These are phyloP conservation scores for Thelohanellus kitauei DNA, from an alignment of 30 jellyfish, hydroid and myxozoan genomes.

Conservation along the genomic window DNA sequence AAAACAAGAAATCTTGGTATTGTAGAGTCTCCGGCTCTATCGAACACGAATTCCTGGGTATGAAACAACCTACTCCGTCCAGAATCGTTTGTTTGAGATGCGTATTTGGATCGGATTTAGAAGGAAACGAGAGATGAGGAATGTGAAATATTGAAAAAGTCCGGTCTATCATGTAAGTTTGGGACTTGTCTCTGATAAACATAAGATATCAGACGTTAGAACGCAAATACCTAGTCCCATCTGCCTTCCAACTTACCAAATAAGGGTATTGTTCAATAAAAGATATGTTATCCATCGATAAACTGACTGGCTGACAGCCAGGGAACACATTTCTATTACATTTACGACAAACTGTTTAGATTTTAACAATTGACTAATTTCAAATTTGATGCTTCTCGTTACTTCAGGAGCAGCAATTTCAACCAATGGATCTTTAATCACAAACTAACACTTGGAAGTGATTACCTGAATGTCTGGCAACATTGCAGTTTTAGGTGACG, in stretches of 20 bases:
- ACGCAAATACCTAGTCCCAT: constrained; percentile 74
- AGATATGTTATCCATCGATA: constrained; percentile 25
- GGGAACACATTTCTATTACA: constrained; percentile 24
- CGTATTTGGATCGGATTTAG: no score
- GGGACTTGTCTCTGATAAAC: neutral
- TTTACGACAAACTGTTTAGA: no score
- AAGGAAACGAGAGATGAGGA: neutral
- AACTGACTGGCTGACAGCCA: constrained; percentile 70
- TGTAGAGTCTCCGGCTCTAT: constrained; percentile 21
- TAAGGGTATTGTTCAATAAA: constrained; percentile 25
- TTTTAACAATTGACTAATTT: no score
- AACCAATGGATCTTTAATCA: no score
- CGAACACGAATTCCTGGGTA: constrained; percentile 44
- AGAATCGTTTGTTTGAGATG: no score
- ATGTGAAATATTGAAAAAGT: neutral
- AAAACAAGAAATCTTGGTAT: constrained; percentile 38
- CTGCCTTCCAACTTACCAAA: constrained; percentile 88
- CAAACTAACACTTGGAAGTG: no score
- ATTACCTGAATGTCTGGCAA: no score
- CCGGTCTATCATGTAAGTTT: neutral
- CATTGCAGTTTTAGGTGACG: no score
- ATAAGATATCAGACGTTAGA: no score
- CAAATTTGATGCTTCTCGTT: no score
- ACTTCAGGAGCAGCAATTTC: no score
- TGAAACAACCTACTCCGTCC: neutral